Conservation (phyloP, 2,888 invertebrate genomes). For the Aspidiotus destructor region DNA sequence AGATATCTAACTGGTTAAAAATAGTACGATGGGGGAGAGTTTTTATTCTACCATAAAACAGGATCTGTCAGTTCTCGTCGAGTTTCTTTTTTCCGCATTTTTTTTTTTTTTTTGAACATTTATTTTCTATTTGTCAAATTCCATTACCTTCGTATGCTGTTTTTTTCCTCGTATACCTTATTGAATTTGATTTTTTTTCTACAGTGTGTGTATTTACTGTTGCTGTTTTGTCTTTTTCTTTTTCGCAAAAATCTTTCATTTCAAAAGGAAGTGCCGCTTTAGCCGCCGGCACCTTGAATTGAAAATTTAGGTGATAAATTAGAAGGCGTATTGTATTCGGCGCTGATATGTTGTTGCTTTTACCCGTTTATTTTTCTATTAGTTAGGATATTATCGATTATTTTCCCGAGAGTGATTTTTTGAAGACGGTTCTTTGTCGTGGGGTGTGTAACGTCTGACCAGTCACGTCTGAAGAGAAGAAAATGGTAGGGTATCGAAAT, state of each 20-base stretch:
- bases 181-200: background rate
- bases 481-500: too few species aligned
- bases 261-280: background rate
- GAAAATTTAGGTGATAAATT: background rate
- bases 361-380: too few species aligned
- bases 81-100: background rate
- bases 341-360: too few species aligned
- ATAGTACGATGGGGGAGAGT: background rate
- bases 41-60: background rate
- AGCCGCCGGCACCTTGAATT: background rate
- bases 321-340: background rate
- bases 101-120: background rate
- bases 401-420: too few species aligned
- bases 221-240: background rate
- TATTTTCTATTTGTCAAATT: constrained; percentile 15
- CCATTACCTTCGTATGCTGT: constrained; percentile 4
- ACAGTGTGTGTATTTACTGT: background rate
- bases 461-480: too few species aligned
- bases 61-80: constrained; percentile 9
- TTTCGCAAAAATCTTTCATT: background rate
- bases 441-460: too few species aligned
- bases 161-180: background rate
- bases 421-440: too few species aligned
- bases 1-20: constrained; percentile 5
- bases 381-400: too few species aligned